phyloP scores from a whole-genome alignment of 1,140 invertebrate genomes.

The Zaprionus ghesquierei region DNA sequence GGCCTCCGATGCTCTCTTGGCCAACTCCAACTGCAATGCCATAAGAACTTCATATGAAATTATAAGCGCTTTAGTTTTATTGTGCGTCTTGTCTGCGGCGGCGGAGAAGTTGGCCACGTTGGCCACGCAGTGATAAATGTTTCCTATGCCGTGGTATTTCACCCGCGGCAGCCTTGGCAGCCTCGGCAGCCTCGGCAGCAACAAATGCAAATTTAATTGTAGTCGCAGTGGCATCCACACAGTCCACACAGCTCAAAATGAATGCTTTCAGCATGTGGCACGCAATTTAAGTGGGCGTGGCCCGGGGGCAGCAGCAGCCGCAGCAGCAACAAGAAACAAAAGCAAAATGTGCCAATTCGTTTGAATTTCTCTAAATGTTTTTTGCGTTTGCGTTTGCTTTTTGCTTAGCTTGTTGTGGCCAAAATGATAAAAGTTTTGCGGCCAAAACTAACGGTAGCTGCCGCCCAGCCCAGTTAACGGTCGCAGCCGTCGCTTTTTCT shows the following conservation, averaged over 20 bases:
- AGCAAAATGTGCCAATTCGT: constrained; percentile 65
- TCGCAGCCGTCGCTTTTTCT: constrained; percentile 37
- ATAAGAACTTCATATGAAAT: constrained; percentile 79
- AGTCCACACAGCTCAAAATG: constrained; percentile 55
- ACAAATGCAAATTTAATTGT: constrained; percentile 83
- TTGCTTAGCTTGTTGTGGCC: constrained; percentile 34
- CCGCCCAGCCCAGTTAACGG: constrained; percentile 48
- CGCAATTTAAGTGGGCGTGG: constrained; percentile 82
- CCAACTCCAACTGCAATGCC: constrained; percentile 32
- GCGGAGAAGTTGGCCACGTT: constrained; percentile 18
- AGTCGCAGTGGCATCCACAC: constrained; percentile 62
- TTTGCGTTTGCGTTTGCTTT: constrained; percentile 2
- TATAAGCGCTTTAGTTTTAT: constrained; percentile 81
- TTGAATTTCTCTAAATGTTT: constrained; percentile 77
- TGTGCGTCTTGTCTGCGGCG: constrained; percentile 57
- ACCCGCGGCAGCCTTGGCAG: constrained; percentile 65
- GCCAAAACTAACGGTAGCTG: constrained; percentile 38
- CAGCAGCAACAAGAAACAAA: constrained; percentile 19
- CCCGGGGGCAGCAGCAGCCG: constrained; percentile 41
- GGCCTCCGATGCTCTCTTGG: constrained; percentile 47
- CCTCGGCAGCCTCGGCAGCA: constrained; percentile 11
- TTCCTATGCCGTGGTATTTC: constrained; percentile 81
- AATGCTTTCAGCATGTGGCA: constrained; percentile 75
- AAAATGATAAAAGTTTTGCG: constrained; percentile 37
- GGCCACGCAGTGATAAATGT: constrained; percentile 80